A percentile compares a stretch with the other conserved stretches of the same genome.
Conservation (phyloP, 2,888 invertebrate species). For the Epistrophella euchroma region DNA sequence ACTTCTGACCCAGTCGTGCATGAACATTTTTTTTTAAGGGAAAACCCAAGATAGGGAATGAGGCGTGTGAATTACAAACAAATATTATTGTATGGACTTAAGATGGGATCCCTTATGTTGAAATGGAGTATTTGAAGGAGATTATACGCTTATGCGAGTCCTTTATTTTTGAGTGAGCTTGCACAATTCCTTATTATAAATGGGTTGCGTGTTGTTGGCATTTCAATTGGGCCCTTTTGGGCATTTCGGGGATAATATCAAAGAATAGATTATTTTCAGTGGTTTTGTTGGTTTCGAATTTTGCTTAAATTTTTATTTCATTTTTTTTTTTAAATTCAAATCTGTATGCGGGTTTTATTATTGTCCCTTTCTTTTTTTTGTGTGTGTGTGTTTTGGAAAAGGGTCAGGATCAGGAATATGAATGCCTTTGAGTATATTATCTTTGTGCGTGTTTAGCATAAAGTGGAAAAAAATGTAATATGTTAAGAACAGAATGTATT, state of each 20-base stretch:
- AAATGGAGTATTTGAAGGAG: slow-evolving; percentile 29
- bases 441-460: slow-evolving; percentile 41
- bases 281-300: slow-evolving; percentile 53
- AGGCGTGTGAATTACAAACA: slow-evolving; percentile 16
- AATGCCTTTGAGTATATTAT: slow-evolving; percentile 59
- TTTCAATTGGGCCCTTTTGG: slow-evolving; percentile 50
- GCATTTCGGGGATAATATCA: slow-evolving; percentile 33
- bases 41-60: not conserved
- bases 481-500: slow-evolving; percentile 24
- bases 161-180: slow-evolving; percentile 29
- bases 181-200: slow-evolving; percentile 51
- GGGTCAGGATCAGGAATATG: slow-evolving; percentile 69
- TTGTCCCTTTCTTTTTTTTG: slow-evolving; percentile 33
- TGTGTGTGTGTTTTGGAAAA: slow-evolving; percentile 13
- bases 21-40: not conserved
- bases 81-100: slow-evolving; percentile 13
- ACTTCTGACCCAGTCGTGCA: not conserved
- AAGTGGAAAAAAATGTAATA: slow-evolving; percentile 22
- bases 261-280: slow-evolving; percentile 51
- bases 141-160: slow-evolving; percentile 33
- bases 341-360: slow-evolving; percentile 58
- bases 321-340: slow-evolving; percentile 47
- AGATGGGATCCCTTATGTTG: not conserved
- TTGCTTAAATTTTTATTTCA: slow-evolving; percentile 15
- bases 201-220: slow-evolving; percentile 54